Percentiles rank a stretch among this genome's conserved stretches.
These are phyloP conservation scores for Antheraea pernyi DNA, from an alignment of 1,140 invertebrate species.

Conservation along the genomic window DNA sequence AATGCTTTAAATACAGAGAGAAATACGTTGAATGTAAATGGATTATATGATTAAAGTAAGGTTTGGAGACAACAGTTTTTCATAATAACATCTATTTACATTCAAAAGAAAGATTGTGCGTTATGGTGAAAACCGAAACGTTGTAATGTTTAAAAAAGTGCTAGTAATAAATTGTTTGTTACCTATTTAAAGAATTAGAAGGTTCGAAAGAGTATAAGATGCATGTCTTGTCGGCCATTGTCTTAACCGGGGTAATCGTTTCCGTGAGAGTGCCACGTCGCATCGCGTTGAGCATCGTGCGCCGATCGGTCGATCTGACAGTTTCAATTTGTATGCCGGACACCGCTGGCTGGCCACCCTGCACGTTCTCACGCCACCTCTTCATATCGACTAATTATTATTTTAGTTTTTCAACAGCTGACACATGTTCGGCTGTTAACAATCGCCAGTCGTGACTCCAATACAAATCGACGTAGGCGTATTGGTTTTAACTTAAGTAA, in stretches of 20 bases:
- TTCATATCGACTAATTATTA: conserved; percentile 72
- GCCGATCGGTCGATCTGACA: conserved; percentile 59
- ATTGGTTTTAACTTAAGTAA: conserved; percentile 3
- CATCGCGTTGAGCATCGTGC: conserved; percentile 12
- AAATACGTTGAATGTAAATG: background rate
- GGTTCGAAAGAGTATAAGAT: conserved; percentile 64
- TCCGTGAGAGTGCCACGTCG: conserved; percentile 60
- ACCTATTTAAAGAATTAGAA: background rate
- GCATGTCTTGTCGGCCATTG: conserved; percentile 70
- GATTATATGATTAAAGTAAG: too few relatives aligned
- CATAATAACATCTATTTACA: too few relatives aligned
- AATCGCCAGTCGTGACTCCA: conserved; percentile 55
- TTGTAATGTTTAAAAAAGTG: too few relatives aligned
- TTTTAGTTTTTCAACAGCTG: conserved; percentile 61
- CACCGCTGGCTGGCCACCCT: conserved; percentile 57
- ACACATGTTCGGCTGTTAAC: conserved; percentile 58
- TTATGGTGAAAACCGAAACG: too few relatives aligned
- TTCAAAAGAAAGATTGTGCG: too few relatives aligned
- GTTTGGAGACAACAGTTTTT: too few relatives aligned
- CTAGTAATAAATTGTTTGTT: too few relatives aligned
- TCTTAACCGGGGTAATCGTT: conserved; percentile 67
- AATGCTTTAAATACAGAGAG: background rate
- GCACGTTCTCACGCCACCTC: conserved; percentile 68
- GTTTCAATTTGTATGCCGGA: conserved; percentile 74
- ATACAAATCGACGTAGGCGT: conserved; percentile 31